These are phyloP conservation scores for Tanytarsus gracilentus DNA, from an alignment of 2,888 invertebrate species.

Conservation along the genomic window DNA sequence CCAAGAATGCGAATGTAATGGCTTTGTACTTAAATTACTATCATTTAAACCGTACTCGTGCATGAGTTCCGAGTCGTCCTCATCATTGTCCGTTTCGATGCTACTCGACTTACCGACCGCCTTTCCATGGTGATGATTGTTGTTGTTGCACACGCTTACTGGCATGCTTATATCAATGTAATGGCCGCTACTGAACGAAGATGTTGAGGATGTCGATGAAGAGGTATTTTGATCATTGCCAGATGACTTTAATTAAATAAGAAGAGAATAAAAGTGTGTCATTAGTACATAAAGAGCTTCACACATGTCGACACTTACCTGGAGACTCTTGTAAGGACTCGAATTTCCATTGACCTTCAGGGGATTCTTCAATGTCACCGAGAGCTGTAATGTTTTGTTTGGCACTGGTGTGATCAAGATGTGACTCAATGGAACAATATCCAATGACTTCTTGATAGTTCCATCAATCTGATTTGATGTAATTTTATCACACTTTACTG, in stretches of 20 bases:
- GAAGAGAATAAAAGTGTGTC: not conserved
- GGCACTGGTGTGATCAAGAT: no score
- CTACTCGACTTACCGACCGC: constrained; percentile 24
- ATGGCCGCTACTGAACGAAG: constrained; percentile 31
- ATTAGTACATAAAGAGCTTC: no score
- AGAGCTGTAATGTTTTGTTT: no score
- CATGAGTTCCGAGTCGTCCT: constrained; percentile 21
- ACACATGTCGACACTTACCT: constrained; percentile 9
- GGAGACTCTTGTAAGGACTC: constrained; percentile 24
- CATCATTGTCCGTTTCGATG: constrained; percentile 28
- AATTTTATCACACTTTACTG: constrained; percentile 2
- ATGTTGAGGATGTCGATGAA: constrained; percentile 27
- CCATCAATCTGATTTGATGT: not conserved
- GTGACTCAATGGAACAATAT: no score
- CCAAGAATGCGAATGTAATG: constrained; percentile 24
- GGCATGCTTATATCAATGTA: constrained; percentile 31
- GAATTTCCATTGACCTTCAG: constrained; percentile 19
- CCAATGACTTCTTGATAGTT: no score
- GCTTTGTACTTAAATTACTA: constrained; percentile 28
- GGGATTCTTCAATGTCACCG: not conserved
- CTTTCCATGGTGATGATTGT: constrained; percentile 3
- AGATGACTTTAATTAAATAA: constrained; percentile 19
- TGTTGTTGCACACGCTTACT: constrained; percentile 22
- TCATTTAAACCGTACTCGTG: constrained; percentile 27
- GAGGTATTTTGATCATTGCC: constrained; percentile 26